These are phyloP conservation scores for Ctenochaetus hawaiiensis DNA, from an alignment of 2,797 vertebrate species.

Conservation along the genomic window DNA sequence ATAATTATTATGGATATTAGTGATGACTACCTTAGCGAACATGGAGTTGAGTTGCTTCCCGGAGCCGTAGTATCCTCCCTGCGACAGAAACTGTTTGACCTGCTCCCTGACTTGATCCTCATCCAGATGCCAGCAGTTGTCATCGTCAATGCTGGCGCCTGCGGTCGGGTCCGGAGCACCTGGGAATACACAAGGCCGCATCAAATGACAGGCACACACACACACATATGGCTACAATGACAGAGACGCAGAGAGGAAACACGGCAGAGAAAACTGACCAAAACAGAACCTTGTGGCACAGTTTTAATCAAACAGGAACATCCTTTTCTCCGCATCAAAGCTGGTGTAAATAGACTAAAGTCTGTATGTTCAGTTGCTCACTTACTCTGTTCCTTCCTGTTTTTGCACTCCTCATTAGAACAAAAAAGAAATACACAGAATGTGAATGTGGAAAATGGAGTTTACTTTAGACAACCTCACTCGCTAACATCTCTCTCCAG, in stretches of 20 bases:
- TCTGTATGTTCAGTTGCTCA: neutral
- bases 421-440: constrained; percentile 27
- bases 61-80: constrained; percentile 97
- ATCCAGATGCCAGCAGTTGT: constrained; percentile 99
- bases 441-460: constrained; percentile 28
- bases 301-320: constrained; percentile 3
- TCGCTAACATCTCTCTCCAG: neutral
- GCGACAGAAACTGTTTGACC: constrained; percentile 97
- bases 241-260: neutral
- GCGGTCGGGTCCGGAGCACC: constrained; percentile 97
- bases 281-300: neutral
- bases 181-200: constrained; percentile 61
- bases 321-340: constrained; percentile 35
- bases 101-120: constrained; percentile 98
- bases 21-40: constrained; percentile 87
- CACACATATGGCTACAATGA: neutral
- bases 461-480: constrained; percentile 19
- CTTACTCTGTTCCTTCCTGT: constrained; percentile 25
- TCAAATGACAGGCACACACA: constrained; percentile 9
- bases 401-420: neutral
- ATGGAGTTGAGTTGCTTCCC: constrained; percentile 99
- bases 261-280: neutral
- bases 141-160: constrained; percentile 96
- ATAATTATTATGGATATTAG: neutral
- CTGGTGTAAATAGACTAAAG: constrained; percentile 15